Base-by-base conservation (phyloP, 2,113 vertebrate genomes). In the Mustela lutreola region DNA sequence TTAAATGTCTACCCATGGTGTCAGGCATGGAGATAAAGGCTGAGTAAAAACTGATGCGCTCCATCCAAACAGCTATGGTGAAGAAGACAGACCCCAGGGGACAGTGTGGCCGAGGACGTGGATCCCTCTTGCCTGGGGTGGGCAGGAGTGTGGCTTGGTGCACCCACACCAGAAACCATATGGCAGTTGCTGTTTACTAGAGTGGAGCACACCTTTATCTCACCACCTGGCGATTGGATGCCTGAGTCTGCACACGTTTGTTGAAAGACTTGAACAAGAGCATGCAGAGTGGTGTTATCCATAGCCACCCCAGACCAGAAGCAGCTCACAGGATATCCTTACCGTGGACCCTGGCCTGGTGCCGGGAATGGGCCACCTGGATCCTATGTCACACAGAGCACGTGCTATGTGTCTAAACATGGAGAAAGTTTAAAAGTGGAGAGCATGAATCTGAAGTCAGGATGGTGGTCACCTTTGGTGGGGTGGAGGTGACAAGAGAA, bases 321-420 rank as follows among this genome's bases (percentile, higher is more conserved):
- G n/a, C 45, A 65, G 36, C 33, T 63, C 45, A 18, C 26, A 0
- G 16, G 5, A 21, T 22, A 15, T 24, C 1, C 7, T 1, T 14
- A 3, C 1, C 1, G 19, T 16, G 24, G 45, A 33, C 22, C 22
- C 21, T 67, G 5, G 24, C 7, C 33, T 6, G 12, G 39, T 33
- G 5, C 10, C 0, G 5, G 22, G 71, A 39, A 33, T 2, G 0
- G 24, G 15, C 18, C 2, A 16, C 8, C 2, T 2, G 6, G 33
- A 73, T 18, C 24, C 15, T 10, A 3, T 19, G 53, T 48, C 56
- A 15, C 7, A 2, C 3, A 26, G 10, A n/a, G 18, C 18, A 48
- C 4, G 1, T 0, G 18, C 7, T 1, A 4, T 10, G 1, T 12
- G 10, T 8, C 22, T 11, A 3, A 10, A 36, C 11, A 3, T 11